Evolutionary conservation across 1,140 invertebrate species (phyloP).

Genomic region (Drosophila guanche): DNA sequence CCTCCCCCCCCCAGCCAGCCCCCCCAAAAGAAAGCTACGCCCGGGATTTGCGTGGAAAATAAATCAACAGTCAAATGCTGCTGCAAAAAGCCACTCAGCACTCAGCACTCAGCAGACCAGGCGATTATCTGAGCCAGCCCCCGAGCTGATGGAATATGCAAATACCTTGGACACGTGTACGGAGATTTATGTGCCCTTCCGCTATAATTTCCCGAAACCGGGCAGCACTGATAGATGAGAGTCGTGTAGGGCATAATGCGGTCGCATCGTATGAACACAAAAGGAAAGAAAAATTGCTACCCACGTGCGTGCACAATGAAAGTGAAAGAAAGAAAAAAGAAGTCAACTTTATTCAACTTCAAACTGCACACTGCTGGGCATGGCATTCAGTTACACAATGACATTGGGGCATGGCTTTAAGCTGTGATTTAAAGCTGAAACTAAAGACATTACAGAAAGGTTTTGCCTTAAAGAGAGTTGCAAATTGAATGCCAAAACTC

Average conservation of each 20-base stretch:
- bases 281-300: background rate
- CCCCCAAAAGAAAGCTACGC: constrained; percentile 69
- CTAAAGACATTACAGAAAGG: background rate
- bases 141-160: constrained; percentile 52
- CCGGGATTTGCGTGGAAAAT: constrained; percentile 62
- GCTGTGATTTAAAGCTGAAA: background rate
- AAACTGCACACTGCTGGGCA: background rate
- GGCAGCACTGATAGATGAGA: no score
- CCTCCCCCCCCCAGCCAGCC: background rate
- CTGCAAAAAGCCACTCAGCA: constrained; percentile 65
- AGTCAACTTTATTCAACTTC: constrained; percentile 15
- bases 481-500: no score
- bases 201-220: no score
- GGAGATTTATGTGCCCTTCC: constrained; percentile 42
- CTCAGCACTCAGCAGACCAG: constrained; percentile 46
- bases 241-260: constrained; percentile 32
- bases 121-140: constrained; percentile 53
- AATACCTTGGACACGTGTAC: constrained; percentile 54
- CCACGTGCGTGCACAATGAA: constrained; percentile 45
- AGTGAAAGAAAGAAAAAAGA: constrained; percentile 56
- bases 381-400: constrained; percentile 3
- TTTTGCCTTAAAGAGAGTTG: background rate
- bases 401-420: constrained; percentile 11
- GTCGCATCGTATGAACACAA: constrained; percentile 19
- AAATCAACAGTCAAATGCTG: constrained; percentile 41